phyloP scores from a whole-genome alignment of 1,140 invertebrate genomes.

The Heliconius hewitsoni region DNA sequence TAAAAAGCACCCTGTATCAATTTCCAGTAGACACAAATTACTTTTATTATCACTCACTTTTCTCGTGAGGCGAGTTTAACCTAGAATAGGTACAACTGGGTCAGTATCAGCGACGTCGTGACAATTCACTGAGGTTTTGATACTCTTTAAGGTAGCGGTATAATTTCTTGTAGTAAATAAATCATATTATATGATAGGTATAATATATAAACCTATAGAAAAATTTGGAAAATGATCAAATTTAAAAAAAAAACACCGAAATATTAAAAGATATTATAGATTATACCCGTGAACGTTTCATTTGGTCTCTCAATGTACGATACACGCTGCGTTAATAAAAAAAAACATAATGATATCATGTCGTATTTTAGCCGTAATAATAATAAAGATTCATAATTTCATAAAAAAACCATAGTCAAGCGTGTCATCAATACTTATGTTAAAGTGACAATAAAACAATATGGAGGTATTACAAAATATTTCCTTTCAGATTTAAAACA shows the following conservation, averaged over 20 bases:
- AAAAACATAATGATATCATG: too few species aligned
- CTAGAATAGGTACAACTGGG: slow-evolving; percentile 33
- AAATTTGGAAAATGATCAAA: not conserved
- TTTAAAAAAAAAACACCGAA: too few species aligned
- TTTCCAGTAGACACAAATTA: slow-evolving; percentile 32
- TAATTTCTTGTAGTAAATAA: not conserved
- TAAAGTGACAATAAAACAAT: not conserved
- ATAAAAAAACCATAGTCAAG: not conserved
- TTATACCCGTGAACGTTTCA: too few species aligned
- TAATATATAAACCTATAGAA: not conserved
- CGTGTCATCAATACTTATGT: not conserved
- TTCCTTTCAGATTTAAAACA: slow-evolving; percentile 20
- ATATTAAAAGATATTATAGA: too few species aligned
- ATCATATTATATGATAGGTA: not conserved
- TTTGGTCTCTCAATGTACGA: too few species aligned
- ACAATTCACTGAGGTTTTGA: slow-evolving; percentile 16
- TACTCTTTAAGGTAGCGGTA: slow-evolving; percentile 5
- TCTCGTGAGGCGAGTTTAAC: slow-evolving; percentile 37
- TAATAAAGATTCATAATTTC: not conserved
- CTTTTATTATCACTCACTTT: slow-evolving; percentile 35
- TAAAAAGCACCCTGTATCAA: slow-evolving; percentile 19
- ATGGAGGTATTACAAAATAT: slow-evolving; percentile 2
- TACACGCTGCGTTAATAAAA: too few species aligned
- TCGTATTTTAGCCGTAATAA: too few species aligned
- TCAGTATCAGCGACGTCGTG: slow-evolving; percentile 38